These are phyloP conservation scores for Apistogramma diplotaenia DNA, from an alignment of 2,113 vertebrate genomes.

Conservation along the genomic window DNA sequence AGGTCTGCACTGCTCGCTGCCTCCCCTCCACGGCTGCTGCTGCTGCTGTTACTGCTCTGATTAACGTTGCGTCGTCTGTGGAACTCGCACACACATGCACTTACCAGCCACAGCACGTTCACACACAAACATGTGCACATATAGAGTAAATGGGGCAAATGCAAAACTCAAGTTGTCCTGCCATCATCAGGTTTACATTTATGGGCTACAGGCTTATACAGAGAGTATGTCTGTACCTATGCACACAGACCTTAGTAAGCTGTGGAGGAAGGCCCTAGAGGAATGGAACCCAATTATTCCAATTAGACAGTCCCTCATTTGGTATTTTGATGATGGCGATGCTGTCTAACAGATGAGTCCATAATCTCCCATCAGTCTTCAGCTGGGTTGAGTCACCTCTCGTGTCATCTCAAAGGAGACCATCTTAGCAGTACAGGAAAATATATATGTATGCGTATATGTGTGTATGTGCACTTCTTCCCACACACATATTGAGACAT, in stretches of 20 bases:
- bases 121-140: slow-evolving; percentile 7
- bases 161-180: not conserved
- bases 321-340: not conserved
- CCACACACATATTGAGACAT: not conserved
- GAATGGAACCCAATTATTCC: not conserved
- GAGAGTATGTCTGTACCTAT: not conserved
- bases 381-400: not conserved
- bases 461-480: fast-evolving
- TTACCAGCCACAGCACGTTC: slow-evolving; percentile 33
- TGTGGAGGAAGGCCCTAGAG: not conserved
- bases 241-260: not conserved
- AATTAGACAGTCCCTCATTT: not conserved
- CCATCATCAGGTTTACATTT: not conserved
- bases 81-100: slow-evolving; percentile 11
- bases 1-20: slow-evolving; percentile 44
- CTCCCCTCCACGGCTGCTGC: slow-evolving; percentile 43
- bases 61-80: slow-evolving; percentile 52
- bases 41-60: slow-evolving; percentile 41
- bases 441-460: fast-evolving
- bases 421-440: not conserved
- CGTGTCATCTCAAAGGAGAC: not conserved
- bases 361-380: not conserved
- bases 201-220: not conserved
- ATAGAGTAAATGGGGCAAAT: not conserved
- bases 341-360: not conserved